A percentile compares a stretch with the other conserved stretches of the same genome.
Conservation (phyloP, 2,797 vertebrate species). For the Agapornis canus region DNA sequence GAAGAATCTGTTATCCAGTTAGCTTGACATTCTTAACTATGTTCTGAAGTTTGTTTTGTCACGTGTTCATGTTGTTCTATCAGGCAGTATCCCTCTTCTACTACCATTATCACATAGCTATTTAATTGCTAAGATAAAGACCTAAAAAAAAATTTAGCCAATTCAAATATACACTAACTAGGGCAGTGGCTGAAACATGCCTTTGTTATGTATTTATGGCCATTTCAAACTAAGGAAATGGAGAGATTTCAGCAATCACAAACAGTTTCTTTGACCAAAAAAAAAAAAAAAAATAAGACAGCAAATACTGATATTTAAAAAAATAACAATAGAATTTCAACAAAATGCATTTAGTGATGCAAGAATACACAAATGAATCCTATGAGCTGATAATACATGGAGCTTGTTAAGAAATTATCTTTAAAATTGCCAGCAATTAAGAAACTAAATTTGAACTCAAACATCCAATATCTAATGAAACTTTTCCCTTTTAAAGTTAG, state of each 20-base stretch:
- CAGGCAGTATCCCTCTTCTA: conserved; percentile 66
- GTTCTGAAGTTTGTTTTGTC: conserved; percentile 66
- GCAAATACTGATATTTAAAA: background rate
- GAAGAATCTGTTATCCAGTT: conserved; percentile 31
- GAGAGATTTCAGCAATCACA: background rate
- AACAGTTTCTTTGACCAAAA: background rate
- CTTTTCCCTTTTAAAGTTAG: background rate
- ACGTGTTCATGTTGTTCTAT: conserved; percentile 39
- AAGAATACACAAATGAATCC: background rate
- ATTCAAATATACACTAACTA: background rate
- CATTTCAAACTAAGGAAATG: background rate
- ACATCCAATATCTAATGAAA: background rate
- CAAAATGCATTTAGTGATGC: background rate
- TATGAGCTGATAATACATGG: background rate
- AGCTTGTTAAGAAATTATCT: background rate
- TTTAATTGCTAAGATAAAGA: background rate
- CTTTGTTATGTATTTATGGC: background rate
- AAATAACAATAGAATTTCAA: background rate
- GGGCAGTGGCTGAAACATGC: background rate
- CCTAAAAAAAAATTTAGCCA: background rate
- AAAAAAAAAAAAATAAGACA: background rate
- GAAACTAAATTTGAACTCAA: background rate
- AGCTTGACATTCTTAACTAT: conserved; percentile 60
- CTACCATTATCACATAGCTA: background rate
- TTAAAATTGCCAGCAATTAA: background rate